These are phyloP conservation scores for Luperina nickerlii DNA, from an alignment of 2,888 invertebrate genomes.

Conservation along the genomic window DNA sequence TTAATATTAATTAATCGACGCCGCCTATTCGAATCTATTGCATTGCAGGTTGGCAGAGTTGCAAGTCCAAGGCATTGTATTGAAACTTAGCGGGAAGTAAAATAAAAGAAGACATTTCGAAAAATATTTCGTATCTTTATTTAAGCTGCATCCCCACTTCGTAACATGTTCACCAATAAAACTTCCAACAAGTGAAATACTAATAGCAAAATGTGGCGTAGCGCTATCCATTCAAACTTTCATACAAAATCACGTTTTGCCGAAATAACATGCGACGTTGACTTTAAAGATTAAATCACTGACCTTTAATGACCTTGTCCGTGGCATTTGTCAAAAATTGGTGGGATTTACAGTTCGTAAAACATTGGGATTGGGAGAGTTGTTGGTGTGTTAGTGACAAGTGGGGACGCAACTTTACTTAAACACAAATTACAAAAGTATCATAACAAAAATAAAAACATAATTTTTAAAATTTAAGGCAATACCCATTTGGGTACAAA, in stretches of 20 bases:
- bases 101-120: neutral
- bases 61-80: neutral
- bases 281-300: neutral
- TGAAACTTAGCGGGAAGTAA: neutral
- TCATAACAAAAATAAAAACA: constrained; percentile 31
- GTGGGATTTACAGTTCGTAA: neutral
- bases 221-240: neutral
- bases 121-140: constrained; percentile 10
- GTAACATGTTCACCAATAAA: neutral
- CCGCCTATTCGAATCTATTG: neutral
- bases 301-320: neutral
- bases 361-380: neutral
- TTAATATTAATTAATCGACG: neutral
- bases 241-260: neutral
- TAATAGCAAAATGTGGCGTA: neutral
- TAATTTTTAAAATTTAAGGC: constrained; percentile 12
- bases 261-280: neutral
- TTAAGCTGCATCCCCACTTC: neutral
- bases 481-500: constrained; percentile 11
- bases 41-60: neutral
- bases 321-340: neutral
- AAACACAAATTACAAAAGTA: constrained; percentile 8
- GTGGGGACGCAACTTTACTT: constrained; percentile 4
- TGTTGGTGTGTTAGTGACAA: neutral
- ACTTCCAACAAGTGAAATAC: neutral